Percentiles rank a stretch among this genome's conserved stretches.
Conservation (phyloP, 2,113 vertebrate species). For the Hemiprocne comata region DNA sequence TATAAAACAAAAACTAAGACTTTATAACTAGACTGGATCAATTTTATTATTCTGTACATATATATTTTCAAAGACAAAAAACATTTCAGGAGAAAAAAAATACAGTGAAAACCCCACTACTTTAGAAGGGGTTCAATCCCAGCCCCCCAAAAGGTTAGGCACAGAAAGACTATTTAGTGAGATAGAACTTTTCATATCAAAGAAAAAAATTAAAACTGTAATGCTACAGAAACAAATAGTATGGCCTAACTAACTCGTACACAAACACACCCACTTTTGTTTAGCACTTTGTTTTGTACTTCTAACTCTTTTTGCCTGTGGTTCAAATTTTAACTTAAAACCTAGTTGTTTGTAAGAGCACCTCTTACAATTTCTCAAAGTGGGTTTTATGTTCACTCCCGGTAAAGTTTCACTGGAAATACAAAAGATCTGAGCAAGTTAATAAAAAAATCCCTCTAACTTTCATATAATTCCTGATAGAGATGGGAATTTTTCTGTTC, state of each 20-base stretch:
- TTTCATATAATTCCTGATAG: neutral
- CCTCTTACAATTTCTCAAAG: neutral
- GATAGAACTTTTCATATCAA: neutral
- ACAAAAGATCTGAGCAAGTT: neutral
- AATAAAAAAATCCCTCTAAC: neutral
- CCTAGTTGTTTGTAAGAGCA: neutral
- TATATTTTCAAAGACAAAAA: neutral
- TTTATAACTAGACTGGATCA: neutral
- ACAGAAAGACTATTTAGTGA: neutral
- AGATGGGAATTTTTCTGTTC: neutral
- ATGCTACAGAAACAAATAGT: neutral
- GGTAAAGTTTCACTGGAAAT: neutral
- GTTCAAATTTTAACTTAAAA: neutral
- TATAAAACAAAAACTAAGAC: neutral
- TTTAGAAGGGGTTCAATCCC: neutral
- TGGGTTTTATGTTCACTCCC: neutral
- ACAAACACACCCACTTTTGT: neutral
- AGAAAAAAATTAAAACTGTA: neutral
- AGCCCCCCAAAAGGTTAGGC: neutral
- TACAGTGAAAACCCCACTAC: neutral
- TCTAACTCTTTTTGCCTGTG: neutral
- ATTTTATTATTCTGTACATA: neutral
- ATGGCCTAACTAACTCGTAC: neutral
- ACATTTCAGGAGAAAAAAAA: neutral
- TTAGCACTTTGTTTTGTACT: neutral